These are phyloP conservation scores for Micoletzkya japonica DNA, from an alignment of 2,888 invertebrate genomes.

Conservation along the genomic window DNA sequence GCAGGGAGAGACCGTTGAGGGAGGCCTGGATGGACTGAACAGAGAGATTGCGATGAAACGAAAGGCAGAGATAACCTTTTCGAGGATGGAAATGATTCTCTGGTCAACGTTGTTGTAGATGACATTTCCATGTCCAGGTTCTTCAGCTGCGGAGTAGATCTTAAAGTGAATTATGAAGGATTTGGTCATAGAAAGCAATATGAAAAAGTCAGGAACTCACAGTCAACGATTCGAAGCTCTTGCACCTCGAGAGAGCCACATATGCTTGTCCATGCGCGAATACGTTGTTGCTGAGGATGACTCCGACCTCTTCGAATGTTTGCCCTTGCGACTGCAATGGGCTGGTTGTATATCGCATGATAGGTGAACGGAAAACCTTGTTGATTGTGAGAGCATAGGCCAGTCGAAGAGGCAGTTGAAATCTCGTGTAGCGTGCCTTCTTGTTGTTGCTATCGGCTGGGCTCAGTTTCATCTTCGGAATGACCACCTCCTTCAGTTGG, in stretches of 20 bases:
- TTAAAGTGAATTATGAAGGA: too few relatives aligned
- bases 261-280: slow-evolving; percentile 3
- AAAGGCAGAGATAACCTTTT: neutral
- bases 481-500: neutral
- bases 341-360: too few relatives aligned
- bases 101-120: neutral
- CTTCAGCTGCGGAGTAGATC: neutral
- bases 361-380: neutral
- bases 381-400: slow-evolving; percentile 11
- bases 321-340: slow-evolving; percentile 6
- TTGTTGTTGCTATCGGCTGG: neutral
- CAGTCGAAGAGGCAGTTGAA: neutral
- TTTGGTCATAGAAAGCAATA: too few relatives aligned
- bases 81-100: neutral
- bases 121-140: neutral
- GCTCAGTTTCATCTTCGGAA: neutral
- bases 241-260: neutral
- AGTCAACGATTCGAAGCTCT: too few relatives aligned
- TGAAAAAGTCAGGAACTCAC: too few relatives aligned
- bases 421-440: neutral
- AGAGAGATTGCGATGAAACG: neutral
- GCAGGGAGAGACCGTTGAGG: too few relatives aligned
- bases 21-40: neutral
- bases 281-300: slow-evolving; percentile 10
- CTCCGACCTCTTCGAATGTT: slow-evolving; percentile 2